Percentiles rank a stretch among this genome's conserved stretches.
Evolutionary conservation across 2,113 vertebrate genomes (phyloP).

Genomic region (Stegastes partitus): DNA sequence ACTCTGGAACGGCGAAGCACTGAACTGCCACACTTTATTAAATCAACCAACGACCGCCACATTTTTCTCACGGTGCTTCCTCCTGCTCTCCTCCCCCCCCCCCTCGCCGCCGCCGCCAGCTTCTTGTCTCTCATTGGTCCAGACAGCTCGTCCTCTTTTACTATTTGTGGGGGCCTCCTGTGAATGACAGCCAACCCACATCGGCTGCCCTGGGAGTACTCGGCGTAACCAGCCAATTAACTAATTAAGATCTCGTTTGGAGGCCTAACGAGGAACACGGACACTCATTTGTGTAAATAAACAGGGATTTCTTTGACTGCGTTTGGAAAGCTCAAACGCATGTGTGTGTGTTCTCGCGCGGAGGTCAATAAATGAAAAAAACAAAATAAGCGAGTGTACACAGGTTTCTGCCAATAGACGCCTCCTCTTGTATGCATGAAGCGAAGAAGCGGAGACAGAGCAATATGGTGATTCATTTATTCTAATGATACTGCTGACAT

Average conservation of each 20-base stretch:
- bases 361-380: slow-evolving; percentile 70
- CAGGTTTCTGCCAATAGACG: slow-evolving; percentile 62
- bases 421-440: slow-evolving; percentile 53
- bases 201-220: slow-evolving; percentile 76
- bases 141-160: slow-evolving; percentile 29
- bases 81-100: slow-evolving; percentile 7
- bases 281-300: slow-evolving; percentile 83
- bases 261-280: slow-evolving; percentile 82
- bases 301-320: slow-evolving; percentile 59
- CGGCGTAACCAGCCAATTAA: slow-evolving; percentile 84
- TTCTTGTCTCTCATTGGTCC: slow-evolving; percentile 17
- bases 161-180: slow-evolving; percentile 26
- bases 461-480: slow-evolving; percentile 79
- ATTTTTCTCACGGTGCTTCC: slow-evolving; percentile 31
- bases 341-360: slow-evolving; percentile 49
- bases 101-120: too few species aligned
- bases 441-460: slow-evolving; percentile 40
- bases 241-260: slow-evolving; percentile 85
- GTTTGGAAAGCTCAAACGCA: slow-evolving; percentile 44
- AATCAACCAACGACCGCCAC: slow-evolving; percentile 52
- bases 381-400: slow-evolving; percentile 34
- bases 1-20: slow-evolving; percentile 41
- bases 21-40: slow-evolving; percentile 72
- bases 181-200: slow-evolving; percentile 82
- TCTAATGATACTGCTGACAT: slow-evolving; percentile 76